These are phyloP conservation scores for Neosalanx taihuensis DNA, from an alignment of 2,797 vertebrate species.

Conservation along the genomic window DNA sequence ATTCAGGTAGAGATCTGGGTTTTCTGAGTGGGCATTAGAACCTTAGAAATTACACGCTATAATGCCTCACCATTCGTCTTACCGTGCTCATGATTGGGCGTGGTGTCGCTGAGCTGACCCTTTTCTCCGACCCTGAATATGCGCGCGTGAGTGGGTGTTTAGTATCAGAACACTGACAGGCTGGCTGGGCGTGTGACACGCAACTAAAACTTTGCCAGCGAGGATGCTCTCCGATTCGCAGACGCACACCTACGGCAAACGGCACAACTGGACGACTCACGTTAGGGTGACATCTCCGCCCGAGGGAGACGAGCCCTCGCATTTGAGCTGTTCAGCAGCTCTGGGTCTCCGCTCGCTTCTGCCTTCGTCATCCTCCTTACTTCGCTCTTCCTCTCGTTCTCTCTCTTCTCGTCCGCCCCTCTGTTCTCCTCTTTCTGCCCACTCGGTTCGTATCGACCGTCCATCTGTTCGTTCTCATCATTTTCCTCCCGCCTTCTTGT, in stretches of 20 bases:
- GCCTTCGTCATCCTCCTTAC: background rate
- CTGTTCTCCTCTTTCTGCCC: background rate
- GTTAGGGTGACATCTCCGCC: background rate
- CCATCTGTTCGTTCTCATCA: no score
- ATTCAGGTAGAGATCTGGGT: no score
- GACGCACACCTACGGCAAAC: background rate
- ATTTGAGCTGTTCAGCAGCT: background rate
- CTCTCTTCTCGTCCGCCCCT: background rate
- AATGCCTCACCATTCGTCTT: no score
- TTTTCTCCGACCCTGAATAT: background rate
- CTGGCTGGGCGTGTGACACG: constrained; percentile 20
- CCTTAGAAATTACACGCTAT: no score
- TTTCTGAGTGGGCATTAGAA: no score
- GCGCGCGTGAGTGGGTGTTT: background rate
- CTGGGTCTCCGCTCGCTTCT: background rate
- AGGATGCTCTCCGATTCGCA: constrained; percentile 5
- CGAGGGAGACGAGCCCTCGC: background rate
- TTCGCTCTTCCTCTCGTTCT: background rate
- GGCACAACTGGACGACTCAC: background rate
- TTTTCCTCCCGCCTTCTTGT: background rate
- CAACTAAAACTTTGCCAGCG: constrained; percentile 12
- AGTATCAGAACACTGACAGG: no score
- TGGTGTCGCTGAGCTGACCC: no score
- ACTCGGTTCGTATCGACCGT: background rate
- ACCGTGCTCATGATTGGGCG: no score